Base-by-base conservation (phyloP, 1,140 invertebrate species). In the Saccostrea echinata region DNA sequence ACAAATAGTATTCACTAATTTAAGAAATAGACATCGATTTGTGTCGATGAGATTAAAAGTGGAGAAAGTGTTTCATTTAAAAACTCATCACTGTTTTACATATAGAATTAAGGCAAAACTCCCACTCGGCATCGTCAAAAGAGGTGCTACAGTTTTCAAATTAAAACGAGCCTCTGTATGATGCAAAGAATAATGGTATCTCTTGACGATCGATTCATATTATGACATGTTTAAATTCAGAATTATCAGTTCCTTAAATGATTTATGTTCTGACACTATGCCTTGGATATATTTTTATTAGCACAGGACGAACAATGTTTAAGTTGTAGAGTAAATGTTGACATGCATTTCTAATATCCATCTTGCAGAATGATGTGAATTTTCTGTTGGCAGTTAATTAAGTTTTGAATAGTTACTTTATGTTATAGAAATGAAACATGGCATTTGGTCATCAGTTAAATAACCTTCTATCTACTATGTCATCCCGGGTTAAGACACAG, bases 11-110 rank as follows among this genome's bases (percentile, higher is more conserved):
- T 16, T 76, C 68, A 16, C 68, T 76, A 76, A 33, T 27, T 76
- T 16, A 30, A 76, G 68, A 76, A 76, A 76, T 76, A 76, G 68
- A 12, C 68, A 76, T 76, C 68, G 68, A 76, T 76, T 76, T 76
- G 8, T 76, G 68, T 16, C 24, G 27, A 76, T 76, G 68, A 76
- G 27, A 76, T 76, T 76, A 76, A 76, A 76, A 76, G 68, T 76
- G 68, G 27, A 76, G 27, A 76, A 30, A 76, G 24, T 76, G 68
- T 76, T 27, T 76, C 68, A 18, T 76, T 76, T 33, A 76, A 76
- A 76, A 76, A 76, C 68, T 76, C 68, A 76, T 76, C 68, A 76
- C 13, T 27, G 30, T 27, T 35, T 76, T 76, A 30, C 13, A 43
- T 43, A 30, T 76, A 33, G 68, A 76, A 30, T 76, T 35, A 33